A percentile compares a stretch with the other conserved stretches of the same genome.
Conservation (phyloP, 2,797 vertebrate species). For the Lepidocolaptes lacrymiger region DNA sequence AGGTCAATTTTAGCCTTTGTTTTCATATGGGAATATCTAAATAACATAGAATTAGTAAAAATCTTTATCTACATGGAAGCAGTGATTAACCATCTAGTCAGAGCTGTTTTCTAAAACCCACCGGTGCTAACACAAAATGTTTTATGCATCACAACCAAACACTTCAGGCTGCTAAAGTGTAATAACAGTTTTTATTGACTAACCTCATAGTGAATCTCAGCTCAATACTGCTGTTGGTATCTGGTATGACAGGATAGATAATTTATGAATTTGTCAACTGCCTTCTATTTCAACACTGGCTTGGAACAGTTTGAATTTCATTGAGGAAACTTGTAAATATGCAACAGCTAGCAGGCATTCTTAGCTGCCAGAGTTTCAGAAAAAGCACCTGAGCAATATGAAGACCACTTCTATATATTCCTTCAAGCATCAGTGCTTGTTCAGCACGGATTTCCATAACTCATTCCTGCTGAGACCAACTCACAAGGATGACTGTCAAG, state of each 20-base stretch:
- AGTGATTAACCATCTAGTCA: not conserved
- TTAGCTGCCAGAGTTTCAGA: not conserved
- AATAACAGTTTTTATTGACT: not conserved
- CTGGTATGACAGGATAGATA: not conserved
- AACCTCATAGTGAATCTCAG: not conserved
- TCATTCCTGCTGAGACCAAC: not conserved
- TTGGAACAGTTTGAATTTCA: not conserved
- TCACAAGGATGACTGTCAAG: not conserved
- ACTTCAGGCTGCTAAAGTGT: not conserved
- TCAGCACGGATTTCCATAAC: not conserved
- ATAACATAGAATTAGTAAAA: not conserved
- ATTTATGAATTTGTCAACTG: not conserved
- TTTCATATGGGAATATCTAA: not conserved
- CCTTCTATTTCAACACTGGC: not conserved
- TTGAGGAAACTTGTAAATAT: not conserved
- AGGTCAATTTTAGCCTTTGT: not conserved
- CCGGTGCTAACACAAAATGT: not conserved
- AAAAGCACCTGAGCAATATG: not conserved
- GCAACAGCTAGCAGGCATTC: not conserved
- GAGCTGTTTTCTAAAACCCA: not conserved
- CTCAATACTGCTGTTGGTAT: not conserved
- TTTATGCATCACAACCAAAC: not conserved
- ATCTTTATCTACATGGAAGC: not conserved
- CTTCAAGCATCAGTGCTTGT: not conserved
- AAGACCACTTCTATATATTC: not conserved